phyloP scores from a whole-genome alignment of 2,113 vertebrate species.

The Cyprinodon tularosa region DNA sequence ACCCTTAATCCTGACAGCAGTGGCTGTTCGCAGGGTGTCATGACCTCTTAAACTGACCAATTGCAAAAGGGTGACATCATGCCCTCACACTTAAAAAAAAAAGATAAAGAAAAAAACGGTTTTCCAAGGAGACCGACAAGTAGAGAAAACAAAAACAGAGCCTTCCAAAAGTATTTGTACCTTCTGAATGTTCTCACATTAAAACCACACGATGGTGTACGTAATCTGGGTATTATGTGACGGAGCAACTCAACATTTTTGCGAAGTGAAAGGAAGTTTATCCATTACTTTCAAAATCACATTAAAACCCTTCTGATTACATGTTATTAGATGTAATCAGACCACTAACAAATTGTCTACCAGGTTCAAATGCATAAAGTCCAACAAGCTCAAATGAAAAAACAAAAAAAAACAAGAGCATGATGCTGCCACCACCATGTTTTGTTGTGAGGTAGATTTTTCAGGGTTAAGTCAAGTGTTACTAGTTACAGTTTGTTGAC shows the following conservation, averaged over 20 bases:
- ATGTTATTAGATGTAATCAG: too few species aligned
- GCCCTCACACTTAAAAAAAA: conserved; percentile 19
- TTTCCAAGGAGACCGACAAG: background rate
- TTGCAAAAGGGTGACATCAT: conserved; percentile 62
- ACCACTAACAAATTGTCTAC: too few species aligned
- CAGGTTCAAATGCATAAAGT: too few species aligned
- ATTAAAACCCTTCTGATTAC: background rate
- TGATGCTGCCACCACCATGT: background rate
- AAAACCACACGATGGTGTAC: background rate
- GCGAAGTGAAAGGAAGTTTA: background rate
- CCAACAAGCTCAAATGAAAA: too few species aligned
- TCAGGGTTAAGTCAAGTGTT: background rate
- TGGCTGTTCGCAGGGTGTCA: conserved; percentile 33
- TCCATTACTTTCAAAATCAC: background rate
- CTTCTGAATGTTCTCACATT: background rate
- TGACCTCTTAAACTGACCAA: conserved; percentile 58
- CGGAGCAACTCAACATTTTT: background rate
- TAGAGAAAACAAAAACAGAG: background rate
- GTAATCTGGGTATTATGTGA: background rate
- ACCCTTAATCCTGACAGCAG: conserved; percentile 32
- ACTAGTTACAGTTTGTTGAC: background rate
- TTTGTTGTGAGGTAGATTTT: background rate
- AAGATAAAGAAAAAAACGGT: too few species aligned
- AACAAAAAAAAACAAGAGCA: too few species aligned
- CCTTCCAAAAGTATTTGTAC: background rate